Evolutionary conservation across 2,113 vertebrate genomes (phyloP), one percentile per base, ranked within the genome.

Genomic region (Passerina amoena): DNA sequence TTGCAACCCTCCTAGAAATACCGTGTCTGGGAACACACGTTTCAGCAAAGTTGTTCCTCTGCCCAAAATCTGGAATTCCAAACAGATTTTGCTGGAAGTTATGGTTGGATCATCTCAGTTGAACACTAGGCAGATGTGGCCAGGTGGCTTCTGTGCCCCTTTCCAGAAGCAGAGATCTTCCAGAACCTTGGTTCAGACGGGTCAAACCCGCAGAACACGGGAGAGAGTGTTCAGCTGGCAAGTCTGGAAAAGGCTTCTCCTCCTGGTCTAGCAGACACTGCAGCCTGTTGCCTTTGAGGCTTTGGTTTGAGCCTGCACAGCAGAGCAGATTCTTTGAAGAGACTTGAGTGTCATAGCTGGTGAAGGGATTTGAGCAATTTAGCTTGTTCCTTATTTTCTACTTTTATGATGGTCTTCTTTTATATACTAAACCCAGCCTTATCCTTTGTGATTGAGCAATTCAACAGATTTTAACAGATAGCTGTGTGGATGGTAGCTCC

Each of bases 181-280:
- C 66, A 72, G 68, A 50, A 11, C 11, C 14, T 15, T 47, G 42
- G 5, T 56, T 88, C n/a, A 47, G 53, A 33, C 11, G 57, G 70
- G 37, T 66, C 50, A 65, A 16, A 57, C 6, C 5, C 0, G 0
- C 1, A 0, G 54, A 48, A 19, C 20, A 12, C 28, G n/a, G 42
- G 33, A 51, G 23, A 85, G 20, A 20, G 24, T 57, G 66, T 40
- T 85, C 66, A 66, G 12, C 14, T 88, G 59, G 12, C 57, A 85
- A 20, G 50, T 65, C 30, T 61, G 45, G 66, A 82, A 71, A 35
- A 25, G 51, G 7, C 33, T 83, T 72, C 21, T 51, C 8, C 44
- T 68, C 44, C 40, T 72, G 6, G 6, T 53, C 45, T 30, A 47
- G 16, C 54, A 61, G 68, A 69, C 57, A 22, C 22, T 60, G 45